A percentile compares a stretch with the other conserved stretches of the same genome.
Evolutionary conservation across 2,888 invertebrate genomes (phyloP).

Genomic region (Coelogynopora nodosa): DNA sequence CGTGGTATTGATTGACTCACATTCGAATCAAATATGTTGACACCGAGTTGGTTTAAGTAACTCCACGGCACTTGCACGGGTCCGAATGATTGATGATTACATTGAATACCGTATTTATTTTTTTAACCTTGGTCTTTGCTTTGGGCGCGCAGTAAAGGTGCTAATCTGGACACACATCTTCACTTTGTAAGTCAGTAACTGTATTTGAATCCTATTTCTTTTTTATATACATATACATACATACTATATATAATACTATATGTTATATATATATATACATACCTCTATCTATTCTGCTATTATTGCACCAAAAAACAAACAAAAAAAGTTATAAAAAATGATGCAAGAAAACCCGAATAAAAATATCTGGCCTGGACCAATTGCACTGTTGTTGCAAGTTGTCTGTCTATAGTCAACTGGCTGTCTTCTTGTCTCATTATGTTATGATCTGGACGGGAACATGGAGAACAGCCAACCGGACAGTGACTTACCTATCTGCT

Average conservation of each 20-base stretch:
- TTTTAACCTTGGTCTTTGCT: conserved; percentile 23
- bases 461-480: too few relatives aligned
- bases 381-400: not conserved
- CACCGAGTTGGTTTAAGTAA: too few relatives aligned
- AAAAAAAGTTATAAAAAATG: not conserved
- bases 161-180: conserved; percentile 23
- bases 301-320: not conserved
- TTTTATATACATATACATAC: conserved; percentile 22
- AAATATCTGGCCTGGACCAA: not conserved
- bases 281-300: not conserved
- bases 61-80: too few relatives aligned
- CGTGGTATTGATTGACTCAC: too few relatives aligned
- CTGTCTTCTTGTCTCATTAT: too few relatives aligned
- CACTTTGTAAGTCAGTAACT: not conserved
- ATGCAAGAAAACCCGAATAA: not conserved
- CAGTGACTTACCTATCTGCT: too few relatives aligned
- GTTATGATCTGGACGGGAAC: too few relatives aligned
- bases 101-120: not conserved
- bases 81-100: too few relatives aligned
- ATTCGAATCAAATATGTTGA: too few relatives aligned
- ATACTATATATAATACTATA: too few relatives aligned
- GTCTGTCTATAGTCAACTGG: too few relatives aligned
- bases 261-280: too few relatives aligned
- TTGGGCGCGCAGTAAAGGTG: conserved; percentile 9
- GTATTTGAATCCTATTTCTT: not conserved